These are phyloP conservation scores for Takifugu flavidus DNA, from an alignment of 2,113 vertebrate genomes.

Conservation along the genomic window DNA sequence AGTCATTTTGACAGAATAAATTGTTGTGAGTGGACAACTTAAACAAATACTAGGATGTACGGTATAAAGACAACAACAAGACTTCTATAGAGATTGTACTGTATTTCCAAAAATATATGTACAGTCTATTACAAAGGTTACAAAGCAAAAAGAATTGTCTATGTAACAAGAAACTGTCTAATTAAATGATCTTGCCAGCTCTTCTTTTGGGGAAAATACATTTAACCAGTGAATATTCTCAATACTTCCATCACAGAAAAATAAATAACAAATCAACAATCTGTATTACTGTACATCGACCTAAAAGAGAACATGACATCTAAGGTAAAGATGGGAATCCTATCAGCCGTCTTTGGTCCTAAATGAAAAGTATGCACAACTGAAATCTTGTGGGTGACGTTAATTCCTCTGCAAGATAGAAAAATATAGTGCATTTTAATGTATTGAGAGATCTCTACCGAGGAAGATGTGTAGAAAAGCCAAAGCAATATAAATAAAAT, in stretches of 20 bases:
- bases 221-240: slow-evolving; percentile 84
- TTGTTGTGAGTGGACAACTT: background rate
- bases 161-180: slow-evolving; percentile 87
- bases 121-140: slow-evolving; percentile 99
- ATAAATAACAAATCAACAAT: slow-evolving; percentile 96
- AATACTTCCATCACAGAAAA: slow-evolving; percentile 86
- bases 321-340: slow-evolving; percentile 78
- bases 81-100: slow-evolving; percentile 88
- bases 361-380: slow-evolving; percentile 94
- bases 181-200: slow-evolving; percentile 88
- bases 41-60: background rate
- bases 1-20: background rate
- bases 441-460: slow-evolving; percentile 97
- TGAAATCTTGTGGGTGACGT: slow-evolving; percentile 91
- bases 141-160: slow-evolving; percentile 96
- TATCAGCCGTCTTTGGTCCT: slow-evolving; percentile 98
- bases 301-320: slow-evolving; percentile 69
- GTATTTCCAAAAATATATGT: slow-evolving; percentile 99
- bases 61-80: slow-evolving; percentile 5
- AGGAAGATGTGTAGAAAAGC: slow-evolving; percentile 90
- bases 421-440: slow-evolving; percentile 99
- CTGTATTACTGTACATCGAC: slow-evolving; percentile 91
- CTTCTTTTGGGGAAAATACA: slow-evolving; percentile 81
- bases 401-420: slow-evolving; percentile 95
- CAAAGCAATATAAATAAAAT: slow-evolving; percentile 99